These are phyloP conservation scores for Candidula unifasciata DNA, from an alignment of 2,888 invertebrate genomes.

Conservation along the genomic window DNA sequence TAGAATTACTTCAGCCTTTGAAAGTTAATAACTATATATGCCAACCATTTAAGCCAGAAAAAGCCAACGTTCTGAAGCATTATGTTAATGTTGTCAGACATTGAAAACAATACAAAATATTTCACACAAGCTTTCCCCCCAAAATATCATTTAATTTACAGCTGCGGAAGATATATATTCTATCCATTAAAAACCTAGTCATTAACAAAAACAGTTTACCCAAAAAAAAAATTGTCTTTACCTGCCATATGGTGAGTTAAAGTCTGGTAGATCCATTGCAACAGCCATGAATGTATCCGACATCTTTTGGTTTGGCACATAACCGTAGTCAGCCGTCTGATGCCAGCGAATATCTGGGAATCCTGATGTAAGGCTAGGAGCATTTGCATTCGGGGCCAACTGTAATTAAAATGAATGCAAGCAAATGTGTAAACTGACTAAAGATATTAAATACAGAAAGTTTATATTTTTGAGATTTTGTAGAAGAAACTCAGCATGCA, in stretches of 20 bases:
- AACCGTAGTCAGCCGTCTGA: constrained; percentile 71
- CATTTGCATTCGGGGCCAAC: constrained; percentile 39
- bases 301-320: constrained; percentile 67
- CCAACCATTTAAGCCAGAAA: too few species aligned
- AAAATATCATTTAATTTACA: neutral
- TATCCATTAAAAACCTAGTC: neutral
- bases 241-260: constrained; percentile 63
- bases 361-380: constrained; percentile 49
- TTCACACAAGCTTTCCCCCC: neutral
- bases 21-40: too few species aligned
- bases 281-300: constrained; percentile 73
- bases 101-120: neutral
- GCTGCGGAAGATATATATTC: neutral
- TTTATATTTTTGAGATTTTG: too few species aligned
- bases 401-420: constrained; percentile 13
- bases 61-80: too few species aligned
- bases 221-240: constrained; percentile 28
- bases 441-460: too few species aligned
- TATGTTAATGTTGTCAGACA: too few species aligned
- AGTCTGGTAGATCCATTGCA: constrained; percentile 73
- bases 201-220: neutral
- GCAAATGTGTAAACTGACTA: neutral
- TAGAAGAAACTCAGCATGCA: neutral
- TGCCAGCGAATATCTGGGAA: constrained; percentile 73
- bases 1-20: too few species aligned